phyloP scores from a whole-genome alignment of 1,140 invertebrate genomes.

The Drosophila asahinai region DNA sequence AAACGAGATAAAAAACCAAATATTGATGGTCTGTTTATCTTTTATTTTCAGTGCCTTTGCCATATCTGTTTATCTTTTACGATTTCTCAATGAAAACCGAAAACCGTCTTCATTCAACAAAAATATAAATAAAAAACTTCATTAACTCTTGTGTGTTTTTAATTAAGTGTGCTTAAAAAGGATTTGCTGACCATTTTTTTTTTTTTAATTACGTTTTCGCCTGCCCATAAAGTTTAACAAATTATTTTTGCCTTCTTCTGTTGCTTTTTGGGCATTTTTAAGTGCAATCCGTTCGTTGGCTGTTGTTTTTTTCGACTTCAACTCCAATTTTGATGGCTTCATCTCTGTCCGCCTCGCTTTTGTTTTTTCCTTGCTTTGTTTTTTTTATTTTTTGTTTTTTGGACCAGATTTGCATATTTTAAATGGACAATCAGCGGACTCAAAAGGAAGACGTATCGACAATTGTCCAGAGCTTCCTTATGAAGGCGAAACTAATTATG shows the following conservation, averaged over 20 bases:
- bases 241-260: constrained; percentile 37
- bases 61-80: constrained; percentile 37
- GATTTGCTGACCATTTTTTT: constrained; percentile 43
- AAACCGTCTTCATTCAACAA: constrained; percentile 74
- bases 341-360: constrained; percentile 41
- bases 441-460: constrained; percentile 45
- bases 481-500: constrained; percentile 60
- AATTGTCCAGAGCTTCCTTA: constrained; percentile 50
- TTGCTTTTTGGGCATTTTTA: constrained; percentile 44
- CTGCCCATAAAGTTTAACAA: constrained; percentile 79
- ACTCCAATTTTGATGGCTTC: constrained; percentile 71
- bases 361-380: constrained; percentile 19
- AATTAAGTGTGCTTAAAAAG: constrained; percentile 74
- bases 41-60: constrained; percentile 39
- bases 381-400: constrained; percentile 11
- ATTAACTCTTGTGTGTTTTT: constrained; percentile 68
- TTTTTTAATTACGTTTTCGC: constrained; percentile 77
- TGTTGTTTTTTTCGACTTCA: constrained; percentile 20
- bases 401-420: constrained; percentile 72
- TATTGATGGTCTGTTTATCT: constrained; percentile 81
- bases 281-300: constrained; percentile 45
- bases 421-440: constrained; percentile 61
- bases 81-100: constrained; percentile 74
- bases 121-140: constrained; percentile 37
- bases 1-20: constrained; percentile 32